A percentile compares a stretch with the other conserved stretches of the same genome.
phyloP scores from a whole-genome alignment of 2,888 invertebrate genomes.

The Salpingus planirostris region DNA sequence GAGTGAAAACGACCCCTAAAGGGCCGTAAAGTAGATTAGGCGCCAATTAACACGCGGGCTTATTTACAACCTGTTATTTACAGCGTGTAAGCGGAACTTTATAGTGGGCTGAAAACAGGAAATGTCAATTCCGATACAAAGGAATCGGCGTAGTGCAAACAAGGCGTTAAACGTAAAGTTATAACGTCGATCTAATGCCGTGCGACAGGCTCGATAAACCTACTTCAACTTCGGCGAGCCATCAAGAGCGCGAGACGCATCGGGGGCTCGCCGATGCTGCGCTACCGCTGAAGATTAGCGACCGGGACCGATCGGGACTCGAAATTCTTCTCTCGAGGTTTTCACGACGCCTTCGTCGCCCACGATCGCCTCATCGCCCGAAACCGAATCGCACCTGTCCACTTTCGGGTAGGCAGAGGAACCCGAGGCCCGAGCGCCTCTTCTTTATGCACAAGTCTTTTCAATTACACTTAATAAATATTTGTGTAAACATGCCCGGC shows the following conservation, averaged over 20 bases:
- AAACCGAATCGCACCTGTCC: constrained; percentile 1
- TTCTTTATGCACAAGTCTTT: constrained; percentile 3
- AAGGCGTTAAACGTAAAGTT: too few relatives aligned
- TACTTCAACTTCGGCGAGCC: too few relatives aligned
- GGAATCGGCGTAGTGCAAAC: too few relatives aligned
- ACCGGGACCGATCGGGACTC: too few relatives aligned
- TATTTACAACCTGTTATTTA: constrained; percentile 1
- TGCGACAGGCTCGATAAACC: not conserved
- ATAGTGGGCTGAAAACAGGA: constrained; percentile 4
- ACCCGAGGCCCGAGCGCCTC: constrained; percentile 2
- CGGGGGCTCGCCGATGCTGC: too few relatives aligned
- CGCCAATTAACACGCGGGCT: too few relatives aligned
- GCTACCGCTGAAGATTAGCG: too few relatives aligned
- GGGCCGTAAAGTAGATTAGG: too few relatives aligned
- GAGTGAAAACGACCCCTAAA: too few relatives aligned
- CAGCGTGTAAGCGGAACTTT: constrained; percentile 3
- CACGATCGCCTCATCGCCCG: too few relatives aligned
- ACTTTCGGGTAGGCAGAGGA: not conserved
- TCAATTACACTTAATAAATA: constrained; percentile 3
- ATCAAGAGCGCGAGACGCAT: not conserved
- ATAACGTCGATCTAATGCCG: not conserved
- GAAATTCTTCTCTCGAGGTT: too few relatives aligned
- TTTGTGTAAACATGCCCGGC: constrained; percentile 4
- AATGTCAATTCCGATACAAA: constrained; percentile 4
- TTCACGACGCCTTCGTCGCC: too few relatives aligned